Evolutionary conservation across 2,797 vertebrate genomes (phyloP).

Genomic region (Coilia nasus): DNA sequence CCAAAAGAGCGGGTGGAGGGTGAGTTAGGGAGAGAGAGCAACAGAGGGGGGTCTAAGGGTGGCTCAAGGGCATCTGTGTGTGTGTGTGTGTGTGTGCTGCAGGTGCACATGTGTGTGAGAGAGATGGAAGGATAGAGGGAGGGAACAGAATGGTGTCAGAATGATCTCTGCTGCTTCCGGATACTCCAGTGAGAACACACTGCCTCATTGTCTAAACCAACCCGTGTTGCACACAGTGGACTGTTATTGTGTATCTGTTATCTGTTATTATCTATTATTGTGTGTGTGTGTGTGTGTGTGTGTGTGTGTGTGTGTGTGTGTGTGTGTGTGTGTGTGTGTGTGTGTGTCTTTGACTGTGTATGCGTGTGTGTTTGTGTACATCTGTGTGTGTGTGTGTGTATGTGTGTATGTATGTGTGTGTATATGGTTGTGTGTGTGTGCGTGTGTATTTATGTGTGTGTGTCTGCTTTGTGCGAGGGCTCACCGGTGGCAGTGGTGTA

Average conservation of each 20-base stretch:
- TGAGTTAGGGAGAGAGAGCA: constrained; percentile 66
- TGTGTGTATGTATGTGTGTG: background rate
- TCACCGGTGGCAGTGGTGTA: constrained; percentile 62
- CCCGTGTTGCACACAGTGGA: background rate
- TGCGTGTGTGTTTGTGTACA: too few relatives aligned
- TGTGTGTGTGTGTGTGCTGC: constrained; percentile 39
- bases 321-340: too few relatives aligned
- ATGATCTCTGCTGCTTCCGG: background rate
- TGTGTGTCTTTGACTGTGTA: too few relatives aligned
- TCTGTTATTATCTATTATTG: background rate
- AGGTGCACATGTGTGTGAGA: background rate
- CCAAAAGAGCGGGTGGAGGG: constrained; percentile 54
- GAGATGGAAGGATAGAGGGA: background rate
- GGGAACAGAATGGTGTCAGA: constrained; percentile 4
- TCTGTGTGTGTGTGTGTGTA: too few relatives aligned
- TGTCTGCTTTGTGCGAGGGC: constrained; percentile 57
- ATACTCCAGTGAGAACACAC: background rate
- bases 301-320: background rate
- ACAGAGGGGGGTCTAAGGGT: constrained; percentile 63
- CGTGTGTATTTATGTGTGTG: background rate
- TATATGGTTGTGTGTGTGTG: too few relatives aligned
- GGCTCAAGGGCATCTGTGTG: constrained; percentile 56
- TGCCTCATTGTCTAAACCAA: constrained; percentile 7
- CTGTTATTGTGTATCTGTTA: background rate
- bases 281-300: background rate